Evolutionary conservation across 1,140 invertebrate species (phyloP), one percentile per base, ranked within the genome.

Genomic region (Andricus grossulariae): DNA sequence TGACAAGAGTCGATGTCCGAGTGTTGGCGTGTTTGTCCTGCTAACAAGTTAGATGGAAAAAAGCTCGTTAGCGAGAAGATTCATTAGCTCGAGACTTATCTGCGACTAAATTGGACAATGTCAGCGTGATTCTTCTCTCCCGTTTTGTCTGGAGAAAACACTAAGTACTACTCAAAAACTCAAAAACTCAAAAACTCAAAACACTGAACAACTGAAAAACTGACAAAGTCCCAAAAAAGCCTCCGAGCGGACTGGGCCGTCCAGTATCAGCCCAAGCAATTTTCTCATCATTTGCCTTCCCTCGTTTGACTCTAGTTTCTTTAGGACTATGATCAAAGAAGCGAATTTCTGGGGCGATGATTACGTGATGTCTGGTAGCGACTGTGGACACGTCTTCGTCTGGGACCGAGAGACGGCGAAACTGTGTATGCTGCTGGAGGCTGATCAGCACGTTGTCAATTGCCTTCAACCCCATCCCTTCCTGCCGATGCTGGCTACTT

Each of bases 311-410:
- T 89, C 85, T 90, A 91, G 88, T 89, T 91, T 90, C 88, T 92
- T 90, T 92, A 96, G 94, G 87, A 96, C 95, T 32, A 96, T 96
- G 96, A 97, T 98, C 71, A 98, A 98, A 91, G 96, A 97, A 90
- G 95, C 96, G 1, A 96, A 95, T 76, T 98, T 98, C 88, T 98
- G 96, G 96, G 97, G 97, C 57, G 92, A 96, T 81, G 91, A 95
- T 82, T 96, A 94, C 89, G 94, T 97, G 3, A 95, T 97, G 93
- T 96, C 96, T 19, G 97, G 97, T 3, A 97, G 96, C 15, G 97
- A 98, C 87, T 98, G 97, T 89, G 97, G 96, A 1, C 95, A 96
- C 83, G 94, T 96, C 13, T 96, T 95, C 78, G 88, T 95, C 3
- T 96, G 95, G 95, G 91, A 95, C 21, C 91, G 93, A 32, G 87